Evolutionary conservation across 1,140 invertebrate genomes (phyloP), one percentile per base, ranked within the genome.

Genomic region (Trinorchestia longiramus): DNA sequence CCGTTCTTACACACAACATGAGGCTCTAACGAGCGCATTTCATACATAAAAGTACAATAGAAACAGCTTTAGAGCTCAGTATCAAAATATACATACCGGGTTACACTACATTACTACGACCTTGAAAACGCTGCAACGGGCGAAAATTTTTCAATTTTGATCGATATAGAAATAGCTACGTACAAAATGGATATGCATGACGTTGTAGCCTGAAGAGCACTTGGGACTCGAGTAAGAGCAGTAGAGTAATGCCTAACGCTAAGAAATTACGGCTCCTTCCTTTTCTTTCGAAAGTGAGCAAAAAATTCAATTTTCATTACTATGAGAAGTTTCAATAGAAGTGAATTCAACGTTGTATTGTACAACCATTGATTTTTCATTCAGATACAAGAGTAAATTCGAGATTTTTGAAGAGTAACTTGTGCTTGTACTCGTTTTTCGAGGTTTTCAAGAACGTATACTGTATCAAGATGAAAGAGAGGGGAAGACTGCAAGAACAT

Each of bases 151-250:
- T 94, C 43, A 94, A 94, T 94, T 94, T 94, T 43, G 92, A 94
- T 94, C 43, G 88, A 45, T 47, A 43, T 94, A 94, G 92, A 94
- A 94, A 94, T 94, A 77, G 62, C 62, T 77, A 47, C 92, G 92
- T 94, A 94, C 92, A 94, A 94, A 94, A 94, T 45, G 92, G 92
- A 94, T 94, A 94, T 94, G 92, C 92, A 43, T 94, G 43, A 45
- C 43, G 92, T 94, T 94, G 92, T 94, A 45, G 92, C 92, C 40
- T 94, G 92, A 94, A 94, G 92, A 94, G 92, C 92, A 94, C 92
- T 94, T 94, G 92, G 92, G 92, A 94, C 92, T 43, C 43, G 43
- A 43, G 36, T 45, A 43, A 44, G 44, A 47, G 92, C 92, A 94
- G 92, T 19, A 40, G 92, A 23, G 43, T 94, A 0, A 41, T 40